Conservation (phyloP, 2,797 vertebrate species). For the Limosa lapponica region DNA sequence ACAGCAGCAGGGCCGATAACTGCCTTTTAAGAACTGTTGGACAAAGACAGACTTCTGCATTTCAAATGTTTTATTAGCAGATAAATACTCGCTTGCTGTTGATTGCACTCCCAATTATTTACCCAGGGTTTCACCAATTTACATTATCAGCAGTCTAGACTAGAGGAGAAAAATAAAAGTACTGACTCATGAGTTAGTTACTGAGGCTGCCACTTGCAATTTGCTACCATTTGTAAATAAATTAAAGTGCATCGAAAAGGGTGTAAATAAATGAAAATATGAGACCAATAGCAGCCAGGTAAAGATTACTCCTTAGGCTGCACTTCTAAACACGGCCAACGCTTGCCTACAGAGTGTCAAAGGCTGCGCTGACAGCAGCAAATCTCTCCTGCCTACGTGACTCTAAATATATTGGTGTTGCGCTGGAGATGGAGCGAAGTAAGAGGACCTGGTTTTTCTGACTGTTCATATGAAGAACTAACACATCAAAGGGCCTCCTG, state of each 20-base stretch:
- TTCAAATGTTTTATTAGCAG: slow-evolving; percentile 64
- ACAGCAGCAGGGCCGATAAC: slow-evolving; percentile 41
- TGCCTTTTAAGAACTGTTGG: slow-evolving; percentile 41
- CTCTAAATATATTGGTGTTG: slow-evolving; percentile 19
- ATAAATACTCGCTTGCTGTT: slow-evolving; percentile 47
- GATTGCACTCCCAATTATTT: slow-evolving; percentile 52
- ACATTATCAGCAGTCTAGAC: slow-evolving; percentile 66
- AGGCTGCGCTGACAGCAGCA: slow-evolving; percentile 59
- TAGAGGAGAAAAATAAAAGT: slow-evolving; percentile 20
- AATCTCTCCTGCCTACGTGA: slow-evolving; percentile 43
- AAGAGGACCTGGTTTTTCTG: neutral
- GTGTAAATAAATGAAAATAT: slow-evolving; percentile 56
- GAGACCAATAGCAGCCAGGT: slow-evolving; percentile 30
- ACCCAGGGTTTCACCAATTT: slow-evolving; percentile 53
- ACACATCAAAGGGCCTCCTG: neutral
- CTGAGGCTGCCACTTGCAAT: slow-evolving; percentile 34
- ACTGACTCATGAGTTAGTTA: slow-evolving; percentile 53
- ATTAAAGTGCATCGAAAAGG: slow-evolving; percentile 24
- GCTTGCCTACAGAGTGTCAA: slow-evolving; percentile 9
- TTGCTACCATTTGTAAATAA: slow-evolving; percentile 44
- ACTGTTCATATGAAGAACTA: neutral
- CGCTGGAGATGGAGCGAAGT: neutral
- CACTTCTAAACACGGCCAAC: slow-evolving; percentile 28
- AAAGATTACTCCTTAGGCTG: slow-evolving; percentile 49
- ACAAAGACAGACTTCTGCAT: slow-evolving; percentile 35